A percentile compares a stretch with the other conserved stretches of the same genome.
Evolutionary conservation across 2,797 vertebrate genomes (phyloP).

Genomic region (Helostoma temminkii): DNA sequence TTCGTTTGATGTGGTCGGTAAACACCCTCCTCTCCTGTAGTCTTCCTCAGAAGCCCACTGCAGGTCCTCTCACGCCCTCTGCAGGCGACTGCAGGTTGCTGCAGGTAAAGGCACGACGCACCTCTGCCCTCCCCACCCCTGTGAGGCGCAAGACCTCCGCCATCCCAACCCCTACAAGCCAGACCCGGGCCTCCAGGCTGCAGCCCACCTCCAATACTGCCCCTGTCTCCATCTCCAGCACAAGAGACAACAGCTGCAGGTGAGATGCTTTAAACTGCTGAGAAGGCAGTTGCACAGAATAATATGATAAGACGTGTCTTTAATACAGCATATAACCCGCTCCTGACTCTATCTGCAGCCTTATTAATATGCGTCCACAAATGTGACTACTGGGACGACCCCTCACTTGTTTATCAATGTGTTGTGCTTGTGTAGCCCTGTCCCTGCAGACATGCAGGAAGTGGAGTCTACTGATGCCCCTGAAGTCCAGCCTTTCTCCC

Average conservation of each 20-base stretch:
- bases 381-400: no score
- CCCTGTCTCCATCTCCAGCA: conserved; percentile 13
- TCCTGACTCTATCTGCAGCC: no score
- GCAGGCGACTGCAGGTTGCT: conserved; percentile 31
- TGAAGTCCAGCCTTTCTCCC: conserved; percentile 73
- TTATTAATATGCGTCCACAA: no score
- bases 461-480: conserved; percentile 34
- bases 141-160: conserved; percentile 74
- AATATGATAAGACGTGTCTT: no score
- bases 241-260: conserved; percentile 69
- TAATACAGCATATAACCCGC: no score
- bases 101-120: conserved; percentile 74
- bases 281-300: no score
- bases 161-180: conserved; percentile 72
- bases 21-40: conserved; percentile 46
- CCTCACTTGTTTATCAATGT: no score
- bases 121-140: conserved; percentile 88
- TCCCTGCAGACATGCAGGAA: neutral
- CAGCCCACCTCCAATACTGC: neutral
- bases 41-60: conserved; percentile 59
- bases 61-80: conserved; percentile 64
- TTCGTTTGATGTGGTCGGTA: neutral
- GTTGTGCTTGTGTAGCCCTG: no score
- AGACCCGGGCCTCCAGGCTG: conserved; percentile 37
- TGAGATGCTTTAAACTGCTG: conserved; percentile 55